Base-by-base conservation (phyloP, 2,888 invertebrate species). In the Globia sparganii region DNA sequence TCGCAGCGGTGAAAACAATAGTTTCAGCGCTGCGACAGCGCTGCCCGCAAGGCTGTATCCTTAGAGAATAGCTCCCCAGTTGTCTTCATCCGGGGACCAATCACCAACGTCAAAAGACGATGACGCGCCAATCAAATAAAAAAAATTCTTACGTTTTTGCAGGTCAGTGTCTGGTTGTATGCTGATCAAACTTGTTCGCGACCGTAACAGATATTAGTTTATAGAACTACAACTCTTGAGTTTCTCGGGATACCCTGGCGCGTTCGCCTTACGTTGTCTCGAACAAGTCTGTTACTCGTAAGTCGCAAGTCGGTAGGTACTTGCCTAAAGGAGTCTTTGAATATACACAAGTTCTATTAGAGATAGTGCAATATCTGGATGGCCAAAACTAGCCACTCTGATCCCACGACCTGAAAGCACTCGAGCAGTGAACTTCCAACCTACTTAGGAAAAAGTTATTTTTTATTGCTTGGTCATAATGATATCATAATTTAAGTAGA, bases 401-500 rank as follows among this genome's bases (percentile, higher is more conserved):
- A 59, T 31, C 15, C 15, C 31, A 61, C 37, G 4, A 61, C 31
- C 79, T 69, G 13, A 69, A 59, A 31, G 11, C 58, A 78, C 46
- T 59, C 40, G 9, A 79, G 21, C 59, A 59, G 15, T 18, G 34
- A 40, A 59, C 25, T 25, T 49, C 15, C 15, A 53, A 67, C 34
- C 40, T 56, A 73, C 59, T 43, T 58, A 49, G 65, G 65, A 53
- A 53, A 73, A 79, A 66, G 46, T 66, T 59, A 49, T 66, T 56
- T 72, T 82, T 75, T 86, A 69, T 69, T 73, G 80, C 73, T 65
- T 72, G 72, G 80, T 85, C 80, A 84, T 75, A 80, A 77, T 78
- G 77, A 74, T 81, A 74, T 81, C 72, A 67, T 78, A 86, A 78
- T 78, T 82, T 64, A 80, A 81, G 86, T 84, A 84, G 79, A 80